Percentiles rank a stretch among this genome's conserved stretches.
phyloP scores from a whole-genome alignment of 1,140 invertebrate genomes.

The Zaprionus inermis region DNA sequence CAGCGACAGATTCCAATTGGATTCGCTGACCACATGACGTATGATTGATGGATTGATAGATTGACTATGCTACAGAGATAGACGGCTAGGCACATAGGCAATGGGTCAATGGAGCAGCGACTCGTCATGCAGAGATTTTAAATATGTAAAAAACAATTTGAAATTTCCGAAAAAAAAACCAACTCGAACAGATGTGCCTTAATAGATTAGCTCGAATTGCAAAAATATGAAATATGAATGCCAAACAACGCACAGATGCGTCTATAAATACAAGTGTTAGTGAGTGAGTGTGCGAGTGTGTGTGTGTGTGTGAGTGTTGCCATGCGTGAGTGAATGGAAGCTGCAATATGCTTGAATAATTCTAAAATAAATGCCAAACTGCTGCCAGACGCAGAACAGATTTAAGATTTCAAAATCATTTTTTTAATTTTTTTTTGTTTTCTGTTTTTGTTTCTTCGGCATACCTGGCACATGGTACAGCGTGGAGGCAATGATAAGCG shows the following conservation, averaged over 20 bases:
- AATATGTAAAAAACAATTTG: background rate
- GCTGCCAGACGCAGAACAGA: constrained; percentile 24
- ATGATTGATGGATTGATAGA: constrained; percentile 40
- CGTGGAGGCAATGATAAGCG: constrained; percentile 56
- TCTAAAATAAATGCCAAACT: constrained; percentile 29
- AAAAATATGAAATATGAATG: constrained; percentile 34
- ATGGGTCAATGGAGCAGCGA: constrained; percentile 7
- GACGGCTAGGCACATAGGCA: constrained; percentile 1
- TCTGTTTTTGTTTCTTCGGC: background rate
- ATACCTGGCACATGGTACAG: constrained; percentile 58
- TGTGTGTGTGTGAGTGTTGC: background rate
- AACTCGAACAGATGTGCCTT: constrained; percentile 1
- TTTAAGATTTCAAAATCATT: background rate
- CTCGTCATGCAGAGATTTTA: background rate
- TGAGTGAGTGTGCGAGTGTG: constrained; percentile 10
- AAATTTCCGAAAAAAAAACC: background rate
- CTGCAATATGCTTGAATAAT: constrained; percentile 33
- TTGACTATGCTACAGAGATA: constrained; percentile 3
- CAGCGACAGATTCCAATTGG: constrained; percentile 12
- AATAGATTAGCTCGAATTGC: constrained; percentile 14
- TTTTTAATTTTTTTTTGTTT: background rate
- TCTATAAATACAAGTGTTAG: constrained; percentile 34
- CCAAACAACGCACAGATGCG: constrained; percentile 25
- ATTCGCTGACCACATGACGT: constrained; percentile 42
- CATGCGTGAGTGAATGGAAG: constrained; percentile 20